Evolutionary conservation across 2,113 vertebrate species (phyloP).

Genomic region (Salvelinus sp.): DNA sequence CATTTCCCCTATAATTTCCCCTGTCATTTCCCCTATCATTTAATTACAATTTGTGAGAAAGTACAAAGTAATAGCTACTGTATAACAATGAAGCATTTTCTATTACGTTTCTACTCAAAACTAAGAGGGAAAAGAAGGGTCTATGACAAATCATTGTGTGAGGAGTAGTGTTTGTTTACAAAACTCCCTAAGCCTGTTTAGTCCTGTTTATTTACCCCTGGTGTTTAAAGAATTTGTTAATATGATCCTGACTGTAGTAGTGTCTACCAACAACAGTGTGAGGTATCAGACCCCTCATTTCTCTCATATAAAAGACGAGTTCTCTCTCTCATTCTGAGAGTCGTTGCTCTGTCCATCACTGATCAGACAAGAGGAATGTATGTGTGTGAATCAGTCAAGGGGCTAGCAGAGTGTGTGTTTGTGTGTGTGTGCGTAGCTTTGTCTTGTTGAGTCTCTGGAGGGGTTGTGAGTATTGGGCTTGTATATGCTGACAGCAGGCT

Average conservation of each 20-base stretch:
- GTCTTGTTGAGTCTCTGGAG: slow-evolving; percentile 47
- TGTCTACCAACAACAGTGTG: background rate
- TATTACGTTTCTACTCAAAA: too few relatives aligned
- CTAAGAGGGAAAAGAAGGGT: background rate
- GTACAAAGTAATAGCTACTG: too few relatives aligned
- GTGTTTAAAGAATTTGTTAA: background rate
- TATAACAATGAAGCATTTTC: too few relatives aligned
- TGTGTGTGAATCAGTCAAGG: background rate
- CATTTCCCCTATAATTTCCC: too few relatives aligned
- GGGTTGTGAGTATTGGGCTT: slow-evolving; percentile 54
- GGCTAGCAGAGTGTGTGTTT: background rate
- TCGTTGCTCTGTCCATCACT: background rate
- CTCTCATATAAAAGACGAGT: background rate
- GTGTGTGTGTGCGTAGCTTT: slow-evolving; percentile 43
- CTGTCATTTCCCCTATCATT: too few relatives aligned
- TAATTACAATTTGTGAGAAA: too few relatives aligned
- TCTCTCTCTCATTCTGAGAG: background rate
- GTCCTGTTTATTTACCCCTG: background rate
- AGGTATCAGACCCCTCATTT: background rate
- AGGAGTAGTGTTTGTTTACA: background rate
- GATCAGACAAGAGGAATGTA: too few relatives aligned
- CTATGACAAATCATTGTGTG: background rate
- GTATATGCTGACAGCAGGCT: slow-evolving; percentile 63
- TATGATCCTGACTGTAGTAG: background rate
- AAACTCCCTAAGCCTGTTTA: background rate